These are phyloP conservation scores for Sarcophaga rosellei DNA, from an alignment of 2,888 invertebrate genomes.

Conservation along the genomic window DNA sequence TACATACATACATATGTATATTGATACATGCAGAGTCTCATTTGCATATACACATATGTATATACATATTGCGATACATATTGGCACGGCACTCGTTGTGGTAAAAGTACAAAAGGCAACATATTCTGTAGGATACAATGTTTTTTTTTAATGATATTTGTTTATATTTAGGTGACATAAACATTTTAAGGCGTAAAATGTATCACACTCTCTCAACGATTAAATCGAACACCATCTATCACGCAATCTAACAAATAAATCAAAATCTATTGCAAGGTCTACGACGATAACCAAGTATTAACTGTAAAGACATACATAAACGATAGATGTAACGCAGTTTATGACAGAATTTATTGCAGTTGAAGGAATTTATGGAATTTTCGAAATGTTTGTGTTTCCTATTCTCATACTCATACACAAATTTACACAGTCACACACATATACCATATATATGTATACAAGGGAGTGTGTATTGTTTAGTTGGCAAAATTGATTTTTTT, in stretches of 20 bases:
- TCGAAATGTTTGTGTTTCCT: not conserved
- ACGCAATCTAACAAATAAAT: slow-evolving; percentile 68
- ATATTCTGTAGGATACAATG: not conserved
- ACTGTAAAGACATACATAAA: too few relatives aligned
- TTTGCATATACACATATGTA: not conserved
- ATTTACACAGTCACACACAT: too few relatives aligned
- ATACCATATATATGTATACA: too few relatives aligned
- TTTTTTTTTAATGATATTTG: not conserved
- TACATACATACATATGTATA: too few relatives aligned
- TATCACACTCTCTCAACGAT: slow-evolving; percentile 57
- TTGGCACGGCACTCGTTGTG: too few relatives aligned
- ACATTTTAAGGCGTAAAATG: slow-evolving; percentile 61
- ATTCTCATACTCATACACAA: too few relatives aligned
- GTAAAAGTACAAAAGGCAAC: too few relatives aligned
- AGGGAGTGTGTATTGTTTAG: too few relatives aligned
- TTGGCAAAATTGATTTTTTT: too few relatives aligned
- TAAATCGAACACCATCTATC: slow-evolving; percentile 66
- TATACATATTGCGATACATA: not conserved
- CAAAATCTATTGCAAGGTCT: slow-evolving; percentile 44
- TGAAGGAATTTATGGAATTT: too few relatives aligned
- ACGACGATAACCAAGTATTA: not conserved
- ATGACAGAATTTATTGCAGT: too few relatives aligned
- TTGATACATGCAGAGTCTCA: not conserved
- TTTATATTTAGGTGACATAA: slow-evolving; percentile 55
- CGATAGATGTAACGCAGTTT: too few relatives aligned